Percentiles rank a stretch among this genome's conserved stretches.
phyloP scores from a whole-genome alignment of 2,797 vertebrate genomes.

The Otolemur crassicaudatus region DNA sequence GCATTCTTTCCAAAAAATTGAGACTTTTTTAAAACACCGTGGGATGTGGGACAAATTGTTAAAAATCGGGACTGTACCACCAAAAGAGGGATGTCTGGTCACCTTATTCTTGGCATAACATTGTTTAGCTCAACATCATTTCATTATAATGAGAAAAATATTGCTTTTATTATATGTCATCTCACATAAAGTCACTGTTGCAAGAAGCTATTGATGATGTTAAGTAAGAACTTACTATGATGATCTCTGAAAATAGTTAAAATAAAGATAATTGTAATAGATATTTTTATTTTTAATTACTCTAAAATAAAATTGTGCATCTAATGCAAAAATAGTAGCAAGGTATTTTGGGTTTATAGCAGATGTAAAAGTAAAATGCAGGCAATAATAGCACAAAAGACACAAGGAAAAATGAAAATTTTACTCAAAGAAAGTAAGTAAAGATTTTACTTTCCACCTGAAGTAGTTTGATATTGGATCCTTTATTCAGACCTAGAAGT shows the following conservation, averaged over 20 bases:
- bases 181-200: neutral
- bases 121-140: neutral
- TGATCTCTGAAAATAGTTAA: neutral
- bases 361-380: neutral
- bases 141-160: neutral
- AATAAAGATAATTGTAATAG: neutral
- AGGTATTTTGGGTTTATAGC: neutral
- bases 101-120: neutral
- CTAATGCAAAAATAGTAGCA: neutral
- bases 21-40: too few species aligned
- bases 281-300: neutral
- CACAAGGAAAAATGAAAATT: neutral
- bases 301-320: neutral
- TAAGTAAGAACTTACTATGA: neutral
- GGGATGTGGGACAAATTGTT: too few species aligned
- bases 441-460: neutral
- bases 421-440: neutral
- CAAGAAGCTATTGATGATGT: neutral
- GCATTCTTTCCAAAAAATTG: too few species aligned
- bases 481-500: neutral
- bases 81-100: too few species aligned
- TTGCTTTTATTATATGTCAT: neutral
- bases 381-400: neutral
- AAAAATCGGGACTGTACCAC: too few species aligned
- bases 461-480: neutral